Percentiles rank a stretch among this genome's conserved stretches.
Evolutionary conservation across 1,140 invertebrate genomes (phyloP).

Genomic region (Penaeus vannamei): DNA sequence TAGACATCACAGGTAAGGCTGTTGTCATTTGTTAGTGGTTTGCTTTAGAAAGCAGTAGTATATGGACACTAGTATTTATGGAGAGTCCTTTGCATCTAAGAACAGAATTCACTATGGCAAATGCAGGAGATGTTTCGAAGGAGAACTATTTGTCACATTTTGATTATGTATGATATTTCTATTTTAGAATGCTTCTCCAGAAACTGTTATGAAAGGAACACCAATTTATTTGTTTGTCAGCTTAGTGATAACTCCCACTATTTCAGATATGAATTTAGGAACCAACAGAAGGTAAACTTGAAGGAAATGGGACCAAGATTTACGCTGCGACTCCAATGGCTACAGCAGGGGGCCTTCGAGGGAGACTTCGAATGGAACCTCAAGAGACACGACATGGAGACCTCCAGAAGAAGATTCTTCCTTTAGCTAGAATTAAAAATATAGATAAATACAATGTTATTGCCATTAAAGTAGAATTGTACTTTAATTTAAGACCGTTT

Average conservation of each 20-base stretch:
- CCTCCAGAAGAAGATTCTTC: conserved; percentile 90
- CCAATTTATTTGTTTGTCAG: background rate
- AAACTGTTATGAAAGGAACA: too few relatives aligned
- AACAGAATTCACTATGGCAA: too few relatives aligned
- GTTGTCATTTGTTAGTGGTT: background rate
- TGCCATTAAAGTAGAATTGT: too few relatives aligned
- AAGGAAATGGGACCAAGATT: conserved; percentile 96
- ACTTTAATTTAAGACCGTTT: too few relatives aligned
- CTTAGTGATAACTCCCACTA: background rate
- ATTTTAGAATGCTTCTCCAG: too few relatives aligned
- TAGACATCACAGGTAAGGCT: conserved; percentile 90
- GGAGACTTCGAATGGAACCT: conserved; percentile 98
- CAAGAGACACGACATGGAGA: conserved; percentile 91
- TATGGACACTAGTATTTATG: too few relatives aligned
- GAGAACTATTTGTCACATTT: too few relatives aligned
- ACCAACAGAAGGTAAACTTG: conserved; percentile 86
- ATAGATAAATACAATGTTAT: too few relatives aligned
- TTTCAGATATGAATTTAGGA: conserved; percentile 90
- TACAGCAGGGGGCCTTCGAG: conserved; percentile 98
- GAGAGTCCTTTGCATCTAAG: too few relatives aligned
- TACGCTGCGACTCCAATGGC: conserved; percentile 90
- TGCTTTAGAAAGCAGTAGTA: background rate
- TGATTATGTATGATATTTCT: too few relatives aligned
- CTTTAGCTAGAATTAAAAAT: conserved; percentile 76
- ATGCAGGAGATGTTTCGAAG: too few relatives aligned